phyloP scores from a whole-genome alignment of 64 coral and sea anemone species.

The Trachythela sp. region DNA sequence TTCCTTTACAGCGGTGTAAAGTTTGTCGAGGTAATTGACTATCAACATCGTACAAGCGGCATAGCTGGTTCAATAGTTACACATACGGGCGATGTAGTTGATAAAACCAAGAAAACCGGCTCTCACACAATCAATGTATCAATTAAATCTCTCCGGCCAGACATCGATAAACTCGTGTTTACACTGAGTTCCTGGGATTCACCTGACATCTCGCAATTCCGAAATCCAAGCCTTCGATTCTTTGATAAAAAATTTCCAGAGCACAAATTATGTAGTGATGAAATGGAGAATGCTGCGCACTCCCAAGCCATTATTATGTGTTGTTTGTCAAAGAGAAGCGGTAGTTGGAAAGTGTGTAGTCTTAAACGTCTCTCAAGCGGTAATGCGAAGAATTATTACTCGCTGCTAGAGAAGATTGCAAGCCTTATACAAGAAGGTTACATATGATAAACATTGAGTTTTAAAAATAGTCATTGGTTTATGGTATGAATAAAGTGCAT shows the following conservation, averaged over 20 bases:
- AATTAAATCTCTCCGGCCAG: slow-evolving; percentile 50
- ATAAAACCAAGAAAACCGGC: slow-evolving; percentile 15
- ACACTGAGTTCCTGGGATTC: slow-evolving; percentile 84
- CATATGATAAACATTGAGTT: no score
- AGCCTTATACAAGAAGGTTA: no score
- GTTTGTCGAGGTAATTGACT: slow-evolving; percentile 62
- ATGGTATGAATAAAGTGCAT: no score
- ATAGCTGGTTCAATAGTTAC: slow-evolving; percentile 16
- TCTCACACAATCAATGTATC: slow-evolving; percentile 72
- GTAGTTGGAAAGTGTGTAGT: slow-evolving; percentile 61
- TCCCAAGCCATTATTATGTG: slow-evolving; percentile 90
- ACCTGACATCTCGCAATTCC: slow-evolving; percentile 86
- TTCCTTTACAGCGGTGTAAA: slow-evolving; percentile 65
- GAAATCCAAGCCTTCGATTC: slow-evolving; percentile 72
- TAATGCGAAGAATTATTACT: slow-evolving; percentile 60
- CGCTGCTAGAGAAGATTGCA: slow-evolving; percentile 44
- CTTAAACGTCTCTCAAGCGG: slow-evolving; percentile 30
- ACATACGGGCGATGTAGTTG: slow-evolving; percentile 88
- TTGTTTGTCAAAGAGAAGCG: slow-evolving; percentile 46
- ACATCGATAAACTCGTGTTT: slow-evolving; percentile 81
- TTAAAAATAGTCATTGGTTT: no score
- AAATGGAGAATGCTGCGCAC: slow-evolving; percentile 72
- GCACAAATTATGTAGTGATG: slow-evolving; percentile 80
- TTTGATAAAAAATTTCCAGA: slow-evolving; percentile 67
- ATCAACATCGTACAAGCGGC: neutral